Evolutionary conservation across 2,888 invertebrate species (phyloP).

Genomic region (Papilio protenor): DNA sequence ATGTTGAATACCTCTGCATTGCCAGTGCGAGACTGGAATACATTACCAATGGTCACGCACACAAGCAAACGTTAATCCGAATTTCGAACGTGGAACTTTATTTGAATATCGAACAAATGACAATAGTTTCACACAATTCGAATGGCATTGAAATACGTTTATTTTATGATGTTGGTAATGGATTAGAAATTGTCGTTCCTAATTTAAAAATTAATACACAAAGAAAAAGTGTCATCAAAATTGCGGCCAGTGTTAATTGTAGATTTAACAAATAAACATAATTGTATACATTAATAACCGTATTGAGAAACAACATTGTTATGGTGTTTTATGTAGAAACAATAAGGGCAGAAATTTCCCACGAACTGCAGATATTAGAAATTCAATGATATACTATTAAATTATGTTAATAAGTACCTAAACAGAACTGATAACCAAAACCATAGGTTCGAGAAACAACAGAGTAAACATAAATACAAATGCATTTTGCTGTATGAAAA

Average conservation of each 20-base stretch:
- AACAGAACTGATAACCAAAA: neutral
- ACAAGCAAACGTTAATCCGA: constrained; percentile 27
- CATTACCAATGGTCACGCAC: constrained; percentile 2
- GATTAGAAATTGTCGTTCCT: neutral
- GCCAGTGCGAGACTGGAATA: constrained; percentile 29
- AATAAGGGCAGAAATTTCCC: constrained; percentile 2
- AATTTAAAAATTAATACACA: constrained; percentile 3
- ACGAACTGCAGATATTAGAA: constrained; percentile 1
- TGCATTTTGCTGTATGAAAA: neutral
- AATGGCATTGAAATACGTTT: constrained; percentile 20
- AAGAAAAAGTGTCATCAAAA: constrained; percentile 15
- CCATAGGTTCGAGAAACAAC: neutral
- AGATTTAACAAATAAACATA: neutral
- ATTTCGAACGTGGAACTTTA: constrained; percentile 32
- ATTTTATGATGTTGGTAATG: constrained; percentile 6
- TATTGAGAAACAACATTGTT: neutral
- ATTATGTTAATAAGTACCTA: constrained; percentile 10
- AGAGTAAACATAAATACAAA: neutral
- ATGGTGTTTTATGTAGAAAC: neutral
- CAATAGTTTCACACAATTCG: constrained; percentile 22
- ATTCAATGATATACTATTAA: constrained; percentile 13
- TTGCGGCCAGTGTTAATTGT: neutral
- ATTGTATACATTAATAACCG: constrained; percentile 6
- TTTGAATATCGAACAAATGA: constrained; percentile 37
- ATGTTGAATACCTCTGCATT: constrained; percentile 22